These are phyloP conservation scores for Sebastes oblongus DNA, from an alignment of 2,797 vertebrate genomes.

Conservation along the genomic window DNA sequence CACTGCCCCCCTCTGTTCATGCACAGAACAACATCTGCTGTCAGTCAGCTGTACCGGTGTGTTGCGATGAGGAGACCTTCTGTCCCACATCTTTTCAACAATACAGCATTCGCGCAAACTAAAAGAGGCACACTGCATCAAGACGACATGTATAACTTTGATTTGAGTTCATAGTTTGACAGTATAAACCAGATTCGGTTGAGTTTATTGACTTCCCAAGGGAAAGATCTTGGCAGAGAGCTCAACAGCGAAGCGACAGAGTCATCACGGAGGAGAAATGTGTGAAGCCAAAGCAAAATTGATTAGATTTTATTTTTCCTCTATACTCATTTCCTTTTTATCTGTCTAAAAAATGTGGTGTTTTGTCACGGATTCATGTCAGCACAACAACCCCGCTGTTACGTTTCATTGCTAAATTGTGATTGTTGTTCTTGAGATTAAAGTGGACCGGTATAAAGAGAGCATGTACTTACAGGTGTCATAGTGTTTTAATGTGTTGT, in stretches of 20 bases:
- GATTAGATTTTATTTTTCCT: conserved; percentile 58
- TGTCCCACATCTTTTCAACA: conserved; percentile 39
- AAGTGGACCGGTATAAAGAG: conserved; percentile 65
- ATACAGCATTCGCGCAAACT: conserved; percentile 18
- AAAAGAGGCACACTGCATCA: conserved; percentile 32
- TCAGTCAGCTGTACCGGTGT: conserved; percentile 4
- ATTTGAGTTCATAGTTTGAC: conserved; percentile 67
- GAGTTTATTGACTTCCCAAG: conserved; percentile 56
- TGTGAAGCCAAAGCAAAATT: conserved; percentile 59
- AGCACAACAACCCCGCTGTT: conserved; percentile 46
- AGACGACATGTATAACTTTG: conserved; percentile 56
- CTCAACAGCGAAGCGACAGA: conserved; percentile 46
- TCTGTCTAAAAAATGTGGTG: conserved; percentile 50
- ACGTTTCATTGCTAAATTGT: conserved; percentile 54
- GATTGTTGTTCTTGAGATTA: conserved; percentile 71
- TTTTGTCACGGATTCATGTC: conserved; percentile 67
- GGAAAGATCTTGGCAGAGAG: conserved; percentile 56
- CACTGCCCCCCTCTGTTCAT: conserved; percentile 75
- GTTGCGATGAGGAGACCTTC: conserved; percentile 19
- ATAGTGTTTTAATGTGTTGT: conserved; percentile 64
- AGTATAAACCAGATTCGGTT: conserved; percentile 50
- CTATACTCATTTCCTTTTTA: conserved; percentile 54
- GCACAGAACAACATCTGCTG: conserved; percentile 11
- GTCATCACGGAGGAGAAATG: conserved; percentile 48
- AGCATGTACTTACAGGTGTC: conserved; percentile 69